Conservation (phyloP, 2,113 vertebrate species). For the Lathamus discolor region DNA sequence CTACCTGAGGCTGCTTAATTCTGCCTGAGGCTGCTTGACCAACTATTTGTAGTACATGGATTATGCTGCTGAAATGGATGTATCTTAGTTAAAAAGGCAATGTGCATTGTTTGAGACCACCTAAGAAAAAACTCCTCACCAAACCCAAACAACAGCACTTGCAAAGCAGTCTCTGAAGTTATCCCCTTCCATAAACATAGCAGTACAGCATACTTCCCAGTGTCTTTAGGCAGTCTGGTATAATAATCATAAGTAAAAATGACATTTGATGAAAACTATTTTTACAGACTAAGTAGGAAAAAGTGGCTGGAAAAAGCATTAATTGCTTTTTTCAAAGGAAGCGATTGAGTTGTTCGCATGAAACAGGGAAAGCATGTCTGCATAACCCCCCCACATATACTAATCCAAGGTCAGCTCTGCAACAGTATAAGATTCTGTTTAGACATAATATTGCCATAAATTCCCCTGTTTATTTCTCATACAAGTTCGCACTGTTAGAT, state of each 20-base stretch:
- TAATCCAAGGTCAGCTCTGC: not conserved
- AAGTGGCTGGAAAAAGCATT: not conserved
- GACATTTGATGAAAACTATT: not conserved
- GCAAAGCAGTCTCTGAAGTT: not conserved
- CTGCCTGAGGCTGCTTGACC: not conserved
- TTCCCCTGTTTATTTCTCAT: not conserved
- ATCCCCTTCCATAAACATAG: not conserved
- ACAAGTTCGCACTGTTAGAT: not conserved
- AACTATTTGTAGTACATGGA: not conserved
- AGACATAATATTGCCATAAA: not conserved
- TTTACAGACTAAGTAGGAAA: not conserved
- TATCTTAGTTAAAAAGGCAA: not conserved
- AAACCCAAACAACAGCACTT: not conserved
- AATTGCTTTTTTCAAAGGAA: not conserved
- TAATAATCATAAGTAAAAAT: conserved; percentile 10
- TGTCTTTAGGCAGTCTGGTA: not conserved
- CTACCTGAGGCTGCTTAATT: not conserved
- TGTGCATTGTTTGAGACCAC: not conserved
- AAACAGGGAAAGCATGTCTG: not conserved
- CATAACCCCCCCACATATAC: not conserved
- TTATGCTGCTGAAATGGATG: not conserved
- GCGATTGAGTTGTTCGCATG: not conserved
- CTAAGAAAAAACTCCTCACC: not conserved
- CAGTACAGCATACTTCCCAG: not conserved
- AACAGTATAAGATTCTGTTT: not conserved